A percentile compares a stretch with the other conserved stretches of the same genome.
Conservation (phyloP, 2,113 vertebrate species). For the Anolis sagrei region DNA sequence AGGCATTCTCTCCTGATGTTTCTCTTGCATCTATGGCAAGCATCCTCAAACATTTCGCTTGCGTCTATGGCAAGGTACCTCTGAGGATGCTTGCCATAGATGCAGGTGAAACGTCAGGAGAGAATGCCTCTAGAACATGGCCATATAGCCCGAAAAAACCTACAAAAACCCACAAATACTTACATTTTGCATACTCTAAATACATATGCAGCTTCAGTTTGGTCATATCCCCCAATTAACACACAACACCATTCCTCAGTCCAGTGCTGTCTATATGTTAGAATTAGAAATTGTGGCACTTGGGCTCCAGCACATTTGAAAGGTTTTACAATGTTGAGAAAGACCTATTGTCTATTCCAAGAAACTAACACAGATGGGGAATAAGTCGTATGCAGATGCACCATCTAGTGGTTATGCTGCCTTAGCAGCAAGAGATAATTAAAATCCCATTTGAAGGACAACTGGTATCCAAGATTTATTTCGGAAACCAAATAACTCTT, state of each 20-base stretch:
- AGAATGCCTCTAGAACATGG: too few relatives aligned
- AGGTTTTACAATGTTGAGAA: background rate
- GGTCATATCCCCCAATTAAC: background rate
- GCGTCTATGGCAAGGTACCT: too few relatives aligned
- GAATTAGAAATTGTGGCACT: background rate
- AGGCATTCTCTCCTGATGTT: too few relatives aligned
- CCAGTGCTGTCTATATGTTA: background rate
- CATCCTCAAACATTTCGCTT: too few relatives aligned
- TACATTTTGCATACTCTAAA: background rate
- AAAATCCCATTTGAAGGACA: background rate
- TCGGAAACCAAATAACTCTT: background rate
- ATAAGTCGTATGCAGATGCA: too few relatives aligned
- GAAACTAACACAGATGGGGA: background rate
- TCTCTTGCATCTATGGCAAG: too few relatives aligned
- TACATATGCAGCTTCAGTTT: background rate
- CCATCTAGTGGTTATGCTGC: background rate
- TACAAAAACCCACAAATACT: too few relatives aligned
- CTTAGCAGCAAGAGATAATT: background rate
- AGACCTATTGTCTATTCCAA: background rate
- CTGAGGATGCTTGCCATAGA: too few relatives aligned
- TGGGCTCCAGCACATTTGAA: background rate
- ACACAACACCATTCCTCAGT: background rate
- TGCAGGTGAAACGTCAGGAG: too few relatives aligned
- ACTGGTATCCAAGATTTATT: background rate
- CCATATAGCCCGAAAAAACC: too few relatives aligned